Conservation (phyloP, 2,797 vertebrate genomes). For the Hoplostethus atlanticus region DNA sequence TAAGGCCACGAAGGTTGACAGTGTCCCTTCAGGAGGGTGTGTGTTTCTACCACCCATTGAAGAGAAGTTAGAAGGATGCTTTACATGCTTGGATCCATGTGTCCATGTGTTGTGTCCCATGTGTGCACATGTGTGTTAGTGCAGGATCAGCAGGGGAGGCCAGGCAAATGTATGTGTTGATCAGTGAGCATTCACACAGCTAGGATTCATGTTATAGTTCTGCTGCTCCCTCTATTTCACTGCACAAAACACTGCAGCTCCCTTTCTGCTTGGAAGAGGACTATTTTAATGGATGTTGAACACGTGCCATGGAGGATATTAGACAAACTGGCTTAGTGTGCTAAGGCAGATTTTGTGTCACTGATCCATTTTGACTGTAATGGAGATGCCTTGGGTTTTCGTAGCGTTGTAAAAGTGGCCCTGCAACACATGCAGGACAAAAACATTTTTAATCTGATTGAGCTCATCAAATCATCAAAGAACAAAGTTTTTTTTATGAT, state of each 20-base stretch:
- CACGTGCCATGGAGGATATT: not conserved
- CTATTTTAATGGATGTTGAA: conserved; percentile 23
- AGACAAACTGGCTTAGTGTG: not conserved
- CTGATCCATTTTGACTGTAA: conserved; percentile 6
- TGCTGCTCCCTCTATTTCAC: conserved; percentile 8
- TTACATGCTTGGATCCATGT: conserved; percentile 13
- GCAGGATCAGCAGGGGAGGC: conserved; percentile 30
- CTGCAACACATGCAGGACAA: not conserved
- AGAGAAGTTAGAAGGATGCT: too few species aligned
- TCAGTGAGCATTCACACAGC: conserved; percentile 46
- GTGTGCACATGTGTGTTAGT: conserved; percentile 22
- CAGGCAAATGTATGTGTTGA: conserved; percentile 30
- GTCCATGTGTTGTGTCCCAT: conserved; percentile 4
- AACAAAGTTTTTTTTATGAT: not conserved
- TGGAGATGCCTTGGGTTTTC: conserved; percentile 5
- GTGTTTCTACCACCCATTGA: too few species aligned
- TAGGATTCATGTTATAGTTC: conserved; percentile 38
- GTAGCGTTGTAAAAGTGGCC: not conserved
- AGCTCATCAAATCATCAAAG: not conserved
- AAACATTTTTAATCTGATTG: not conserved
- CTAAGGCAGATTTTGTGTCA: not conserved
- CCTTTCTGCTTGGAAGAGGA: not conserved
- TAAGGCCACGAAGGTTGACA: not conserved
- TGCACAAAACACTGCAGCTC: conserved; percentile 26
- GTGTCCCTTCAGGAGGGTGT: too few species aligned